phyloP scores from a whole-genome alignment of 2,797 vertebrate genomes.

The Potorous gilbertii region DNA sequence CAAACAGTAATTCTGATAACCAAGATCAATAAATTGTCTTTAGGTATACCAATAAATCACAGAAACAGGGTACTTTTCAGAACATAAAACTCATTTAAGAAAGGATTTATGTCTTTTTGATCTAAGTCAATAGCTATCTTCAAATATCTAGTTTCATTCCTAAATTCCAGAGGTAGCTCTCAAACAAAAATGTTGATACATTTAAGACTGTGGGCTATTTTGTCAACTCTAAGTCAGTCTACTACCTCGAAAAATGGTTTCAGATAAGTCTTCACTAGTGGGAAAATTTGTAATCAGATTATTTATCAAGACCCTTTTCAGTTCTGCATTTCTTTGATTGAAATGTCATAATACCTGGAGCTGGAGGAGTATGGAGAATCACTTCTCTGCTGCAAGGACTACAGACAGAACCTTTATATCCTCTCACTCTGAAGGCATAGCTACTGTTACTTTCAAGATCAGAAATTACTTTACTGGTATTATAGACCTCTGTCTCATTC shows the following conservation, averaged over 20 bases:
- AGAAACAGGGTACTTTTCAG: conserved; percentile 11
- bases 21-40: conserved; percentile 6
- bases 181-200: conserved; percentile 25
- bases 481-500: conserved; percentile 86
- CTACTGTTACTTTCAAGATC: conserved; percentile 89
- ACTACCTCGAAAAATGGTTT: conserved; percentile 38
- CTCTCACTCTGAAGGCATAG: conserved; percentile 93
- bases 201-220: neutral
- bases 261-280: neutral
- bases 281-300: neutral
- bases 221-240: conserved; percentile 12
- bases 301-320: neutral
- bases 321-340: neutral
- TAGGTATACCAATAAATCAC: neutral
- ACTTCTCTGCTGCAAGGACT: conserved; percentile 94
- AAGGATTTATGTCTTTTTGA: conserved; percentile 18
- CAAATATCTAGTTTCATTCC: conserved; percentile 12
- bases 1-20: neutral
- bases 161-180: neutral
- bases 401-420: conserved; percentile 89
- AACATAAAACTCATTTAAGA: neutral
- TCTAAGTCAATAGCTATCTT: neutral
- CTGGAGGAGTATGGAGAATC: conserved; percentile 91
- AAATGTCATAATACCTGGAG: conserved; percentile 87
- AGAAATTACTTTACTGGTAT: conserved; percentile 87